phyloP scores from a whole-genome alignment of 2,797 vertebrate genomes.

The Sitta carolinensis region DNA sequence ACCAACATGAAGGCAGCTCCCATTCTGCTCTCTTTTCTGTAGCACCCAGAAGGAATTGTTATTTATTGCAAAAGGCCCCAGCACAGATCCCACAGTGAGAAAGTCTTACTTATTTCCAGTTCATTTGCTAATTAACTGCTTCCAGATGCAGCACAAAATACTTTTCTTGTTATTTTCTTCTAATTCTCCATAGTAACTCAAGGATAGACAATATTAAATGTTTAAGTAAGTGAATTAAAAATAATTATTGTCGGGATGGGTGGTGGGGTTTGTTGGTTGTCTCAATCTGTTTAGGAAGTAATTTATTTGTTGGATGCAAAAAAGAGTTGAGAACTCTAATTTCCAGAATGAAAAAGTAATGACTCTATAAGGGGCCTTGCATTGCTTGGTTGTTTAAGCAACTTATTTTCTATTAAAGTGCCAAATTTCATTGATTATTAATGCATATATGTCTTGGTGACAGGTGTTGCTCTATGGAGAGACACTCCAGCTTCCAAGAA shows the following conservation, averaged over 20 bases:
- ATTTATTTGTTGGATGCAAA: slow-evolving; percentile 10
- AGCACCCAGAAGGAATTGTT: neutral
- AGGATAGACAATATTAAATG: neutral
- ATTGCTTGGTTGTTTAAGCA: neutral
- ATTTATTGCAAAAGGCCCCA: neutral
- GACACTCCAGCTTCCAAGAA: neutral
- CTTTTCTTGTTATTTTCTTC: neutral
- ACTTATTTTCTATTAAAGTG: neutral
- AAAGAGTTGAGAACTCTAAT: slow-evolving; percentile 8
- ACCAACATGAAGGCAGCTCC: neutral
- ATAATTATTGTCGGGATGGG: neutral
- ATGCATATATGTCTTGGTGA: neutral
- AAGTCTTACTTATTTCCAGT: slow-evolving; percentile 41
- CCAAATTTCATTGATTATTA: neutral
- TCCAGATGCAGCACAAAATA: slow-evolving; percentile 46
- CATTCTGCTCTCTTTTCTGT: neutral
- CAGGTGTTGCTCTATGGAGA: neutral
- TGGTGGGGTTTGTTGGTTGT: slow-evolving; percentile 7
- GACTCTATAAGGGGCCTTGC: neutral
- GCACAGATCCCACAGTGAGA: neutral
- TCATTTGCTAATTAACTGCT: slow-evolving; percentile 63
- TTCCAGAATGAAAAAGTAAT: slow-evolving; percentile 8
- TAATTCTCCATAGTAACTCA: neutral
- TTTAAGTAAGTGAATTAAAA: slow-evolving; percentile 3
- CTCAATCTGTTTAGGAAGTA: slow-evolving; percentile 9